Evolutionary conservation across 2,113 vertebrate species (phyloP).

Genomic region (Cettia cetti): DNA sequence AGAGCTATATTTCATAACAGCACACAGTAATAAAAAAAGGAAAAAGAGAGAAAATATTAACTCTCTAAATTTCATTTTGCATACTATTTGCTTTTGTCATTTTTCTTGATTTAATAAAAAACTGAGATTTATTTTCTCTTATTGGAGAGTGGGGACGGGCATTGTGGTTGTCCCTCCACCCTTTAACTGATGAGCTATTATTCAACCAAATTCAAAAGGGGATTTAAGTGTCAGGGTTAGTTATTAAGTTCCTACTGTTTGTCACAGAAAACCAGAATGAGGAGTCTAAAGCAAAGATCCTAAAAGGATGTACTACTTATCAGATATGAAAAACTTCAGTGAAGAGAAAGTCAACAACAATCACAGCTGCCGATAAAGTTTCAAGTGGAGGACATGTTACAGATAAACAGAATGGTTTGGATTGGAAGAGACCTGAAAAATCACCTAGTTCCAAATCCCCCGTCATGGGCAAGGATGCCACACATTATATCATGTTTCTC

Average conservation of each 20-base stretch:
- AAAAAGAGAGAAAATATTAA: background rate
- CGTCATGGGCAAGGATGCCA: background rate
- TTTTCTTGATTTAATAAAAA: background rate
- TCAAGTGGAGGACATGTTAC: accelerated
- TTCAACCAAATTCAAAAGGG: background rate
- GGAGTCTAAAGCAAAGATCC: background rate
- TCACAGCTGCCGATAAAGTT: background rate
- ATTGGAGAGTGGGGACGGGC: accelerated
- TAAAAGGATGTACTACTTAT: background rate
- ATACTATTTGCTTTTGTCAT: background rate
- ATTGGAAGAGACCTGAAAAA: background rate
- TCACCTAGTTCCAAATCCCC: background rate
- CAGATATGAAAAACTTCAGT: background rate
- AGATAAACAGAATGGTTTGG: background rate
- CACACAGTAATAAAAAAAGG: background rate
- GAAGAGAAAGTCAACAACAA: background rate
- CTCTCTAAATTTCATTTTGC: background rate
- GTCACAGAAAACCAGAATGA: background rate
- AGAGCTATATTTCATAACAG: background rate
- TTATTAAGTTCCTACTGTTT: background rate
- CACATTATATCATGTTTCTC: background rate
- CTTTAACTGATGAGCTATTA: background rate
- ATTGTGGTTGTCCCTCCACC: background rate
- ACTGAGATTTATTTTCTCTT: background rate
- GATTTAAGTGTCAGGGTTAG: background rate